Conservation (phyloP, 1,140 invertebrate species). For the Diorhabda elongata region DNA sequence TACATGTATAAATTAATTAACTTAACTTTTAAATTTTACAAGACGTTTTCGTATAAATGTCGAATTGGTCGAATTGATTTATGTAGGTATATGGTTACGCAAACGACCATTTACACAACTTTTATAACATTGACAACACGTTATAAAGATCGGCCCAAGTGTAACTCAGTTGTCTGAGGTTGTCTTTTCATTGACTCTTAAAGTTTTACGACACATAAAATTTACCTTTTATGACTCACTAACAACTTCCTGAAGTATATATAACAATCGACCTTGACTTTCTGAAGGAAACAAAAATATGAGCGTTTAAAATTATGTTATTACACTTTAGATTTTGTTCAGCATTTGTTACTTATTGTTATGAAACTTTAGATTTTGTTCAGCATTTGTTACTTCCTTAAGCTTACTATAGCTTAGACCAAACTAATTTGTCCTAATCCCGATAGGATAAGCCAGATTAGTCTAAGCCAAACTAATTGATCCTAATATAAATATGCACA, state of each 20-base stretch:
- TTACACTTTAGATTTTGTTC: neutral
- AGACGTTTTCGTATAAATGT: no score
- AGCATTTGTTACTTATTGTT: no score
- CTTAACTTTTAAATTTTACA: no score
- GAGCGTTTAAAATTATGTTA: neutral
- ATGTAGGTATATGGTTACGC: neutral
- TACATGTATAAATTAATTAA: no score
- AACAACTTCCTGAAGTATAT: constrained; percentile 21
- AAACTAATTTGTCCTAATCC: no score
- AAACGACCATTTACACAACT: constrained; percentile 35
- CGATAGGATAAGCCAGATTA: no score
- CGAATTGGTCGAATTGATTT: neutral
- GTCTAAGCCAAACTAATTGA: no score
- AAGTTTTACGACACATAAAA: constrained; percentile 48
- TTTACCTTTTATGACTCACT: constrained; percentile 47
- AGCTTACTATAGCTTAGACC: no score
- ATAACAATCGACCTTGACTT: constrained; percentile 40
- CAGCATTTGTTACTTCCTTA: no score
- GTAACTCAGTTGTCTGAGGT: constrained; percentile 38
- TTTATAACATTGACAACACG: constrained; percentile 31
- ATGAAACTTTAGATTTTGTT: no score
- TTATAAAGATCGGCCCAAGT: constrained; percentile 31
- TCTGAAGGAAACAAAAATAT: constrained; percentile 21
- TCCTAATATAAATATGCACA: no score
- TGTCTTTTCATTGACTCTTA: constrained; percentile 45